Conservation (phyloP, 2,797 vertebrate genomes). For the Prionace glauca region DNA sequence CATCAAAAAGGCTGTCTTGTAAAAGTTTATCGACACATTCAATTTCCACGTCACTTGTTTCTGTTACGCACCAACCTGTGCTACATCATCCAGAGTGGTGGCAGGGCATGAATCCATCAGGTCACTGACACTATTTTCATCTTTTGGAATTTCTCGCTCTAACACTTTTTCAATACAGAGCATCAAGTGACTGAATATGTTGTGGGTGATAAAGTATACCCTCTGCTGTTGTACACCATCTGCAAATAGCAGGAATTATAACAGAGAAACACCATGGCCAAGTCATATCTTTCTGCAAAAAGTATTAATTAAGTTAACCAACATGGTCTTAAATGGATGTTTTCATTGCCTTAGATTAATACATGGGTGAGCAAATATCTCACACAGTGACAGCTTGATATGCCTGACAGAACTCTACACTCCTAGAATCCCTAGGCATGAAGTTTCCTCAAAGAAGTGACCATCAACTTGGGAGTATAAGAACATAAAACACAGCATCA, state of each 20-base stretch:
- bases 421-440: background rate
- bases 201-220: background rate
- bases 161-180: background rate
- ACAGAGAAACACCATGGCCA: background rate
- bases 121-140: background rate
- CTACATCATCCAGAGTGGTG: too few relatives aligned
- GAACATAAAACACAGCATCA: background rate
- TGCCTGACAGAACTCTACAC: background rate
- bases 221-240: background rate
- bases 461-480: background rate
- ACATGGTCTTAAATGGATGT: background rate
- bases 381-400: background rate
- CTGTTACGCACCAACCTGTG: background rate
- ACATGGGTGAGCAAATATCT: background rate
- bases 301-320: background rate
- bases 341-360: background rate
- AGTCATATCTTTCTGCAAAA: background rate
- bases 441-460: background rate
- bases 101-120: background rate
- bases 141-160: background rate
- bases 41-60: background rate
- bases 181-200: background rate
- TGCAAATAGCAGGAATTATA: background rate
- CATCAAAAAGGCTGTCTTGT: background rate
- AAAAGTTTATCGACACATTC: background rate